These are phyloP conservation scores for Strigamia maritima DNA, from an alignment of 2,888 invertebrate species.

Conservation along the genomic window DNA sequence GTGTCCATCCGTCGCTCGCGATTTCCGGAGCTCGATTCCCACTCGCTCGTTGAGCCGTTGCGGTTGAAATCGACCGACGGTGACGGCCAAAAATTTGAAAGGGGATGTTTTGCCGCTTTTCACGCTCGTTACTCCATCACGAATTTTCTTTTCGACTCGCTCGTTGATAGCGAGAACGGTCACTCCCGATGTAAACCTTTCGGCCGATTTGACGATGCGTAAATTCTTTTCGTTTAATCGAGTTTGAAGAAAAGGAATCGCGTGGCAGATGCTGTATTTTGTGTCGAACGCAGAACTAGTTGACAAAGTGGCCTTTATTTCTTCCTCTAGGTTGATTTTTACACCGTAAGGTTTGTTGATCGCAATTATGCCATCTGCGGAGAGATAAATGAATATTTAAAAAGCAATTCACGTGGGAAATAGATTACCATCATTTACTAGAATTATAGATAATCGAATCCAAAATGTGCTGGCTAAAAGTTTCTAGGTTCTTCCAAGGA, in stretches of 20 bases:
- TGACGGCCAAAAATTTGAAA: neutral
- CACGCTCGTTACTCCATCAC: neutral
- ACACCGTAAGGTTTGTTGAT: constrained; percentile 52
- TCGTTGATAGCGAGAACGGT: neutral
- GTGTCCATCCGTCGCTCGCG: neutral
- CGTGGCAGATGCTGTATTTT: constrained; percentile 39
- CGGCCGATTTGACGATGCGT: constrained; percentile 41
- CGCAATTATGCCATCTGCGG: constrained; percentile 49
- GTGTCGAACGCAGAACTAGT: neutral
- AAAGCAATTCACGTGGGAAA: no score
- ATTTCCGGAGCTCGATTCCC: neutral
- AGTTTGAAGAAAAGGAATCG: constrained; percentile 40
- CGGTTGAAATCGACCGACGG: neutral
- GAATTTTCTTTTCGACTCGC: neutral
- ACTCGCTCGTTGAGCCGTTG: neutral
- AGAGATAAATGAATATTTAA: constrained; percentile 20
- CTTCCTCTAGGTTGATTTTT: neutral
- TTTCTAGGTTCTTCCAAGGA: constrained; percentile 47
- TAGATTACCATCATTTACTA: constrained; percentile 46
- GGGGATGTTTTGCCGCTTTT: neutral
- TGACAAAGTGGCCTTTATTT: neutral
- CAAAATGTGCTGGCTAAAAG: constrained; percentile 44
- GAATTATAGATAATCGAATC: constrained; percentile 45
- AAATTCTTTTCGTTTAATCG: constrained; percentile 40
- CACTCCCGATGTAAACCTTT: constrained; percentile 38